A percentile compares a stretch with the other conserved stretches of the same genome.
phyloP scores from a whole-genome alignment of 2,888 invertebrate genomes.

The Erebia epiphron region DNA sequence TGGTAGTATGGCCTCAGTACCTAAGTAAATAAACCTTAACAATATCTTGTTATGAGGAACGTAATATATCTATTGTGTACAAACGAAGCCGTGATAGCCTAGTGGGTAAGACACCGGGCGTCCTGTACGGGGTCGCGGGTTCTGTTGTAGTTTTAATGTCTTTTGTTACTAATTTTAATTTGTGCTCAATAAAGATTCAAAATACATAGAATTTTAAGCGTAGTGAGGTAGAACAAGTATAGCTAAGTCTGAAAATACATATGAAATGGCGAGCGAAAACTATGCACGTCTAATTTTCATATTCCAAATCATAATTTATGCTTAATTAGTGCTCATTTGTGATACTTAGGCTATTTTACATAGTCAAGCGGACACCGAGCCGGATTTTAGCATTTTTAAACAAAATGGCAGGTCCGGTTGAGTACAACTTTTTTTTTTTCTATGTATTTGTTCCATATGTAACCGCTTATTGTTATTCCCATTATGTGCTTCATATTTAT shows the following conservation, averaged over 20 bases:
- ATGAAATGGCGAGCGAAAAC: not conserved
- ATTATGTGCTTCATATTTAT: no score
- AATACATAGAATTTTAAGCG: no score
- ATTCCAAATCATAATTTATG: not conserved
- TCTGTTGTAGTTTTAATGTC: no score
- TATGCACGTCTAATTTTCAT: not conserved
- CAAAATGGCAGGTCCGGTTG: not conserved
- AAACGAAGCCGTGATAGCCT: no score
- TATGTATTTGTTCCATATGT: not conserved
- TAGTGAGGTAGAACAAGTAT: no score
- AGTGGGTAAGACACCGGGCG: no score
- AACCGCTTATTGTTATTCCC: not conserved
- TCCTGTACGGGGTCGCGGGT: no score
- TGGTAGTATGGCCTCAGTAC: no score
- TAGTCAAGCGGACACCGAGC: not conserved
- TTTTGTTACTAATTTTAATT: no score
- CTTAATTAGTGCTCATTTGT: conserved; percentile 1
- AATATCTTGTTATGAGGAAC: conserved; percentile 12
- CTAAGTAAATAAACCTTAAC: conserved; percentile 12
- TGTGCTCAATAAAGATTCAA: no score
- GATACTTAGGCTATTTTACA: conserved; percentile 3
- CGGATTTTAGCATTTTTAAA: conserved; percentile 3
- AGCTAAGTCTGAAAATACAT: no score
- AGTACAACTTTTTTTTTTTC: not conserved
- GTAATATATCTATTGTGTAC: conserved; percentile 5